Evolutionary conservation across 2,888 invertebrate genomes (phyloP).

Genomic region (Desoria tigrina): DNA sequence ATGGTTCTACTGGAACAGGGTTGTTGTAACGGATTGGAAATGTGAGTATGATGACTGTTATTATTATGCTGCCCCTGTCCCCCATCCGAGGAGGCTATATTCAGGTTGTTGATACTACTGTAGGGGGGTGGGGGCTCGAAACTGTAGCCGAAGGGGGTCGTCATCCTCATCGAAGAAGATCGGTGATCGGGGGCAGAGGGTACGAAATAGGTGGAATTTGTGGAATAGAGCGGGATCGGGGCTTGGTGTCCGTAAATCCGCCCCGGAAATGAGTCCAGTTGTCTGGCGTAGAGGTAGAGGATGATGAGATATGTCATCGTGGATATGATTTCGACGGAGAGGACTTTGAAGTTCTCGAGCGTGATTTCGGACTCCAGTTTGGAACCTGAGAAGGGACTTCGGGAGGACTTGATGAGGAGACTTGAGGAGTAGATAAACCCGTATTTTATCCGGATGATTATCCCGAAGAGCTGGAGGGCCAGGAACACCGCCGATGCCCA

Average conservation of each 20-base stretch:
- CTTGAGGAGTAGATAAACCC: slow-evolving; percentile 28
- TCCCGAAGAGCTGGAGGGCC: slow-evolving; percentile 32
- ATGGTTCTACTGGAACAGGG: background rate
- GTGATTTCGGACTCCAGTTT: slow-evolving; percentile 18
- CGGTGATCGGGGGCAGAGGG: background rate
- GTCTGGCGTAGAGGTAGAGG: slow-evolving; percentile 35
- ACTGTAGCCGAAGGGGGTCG: slow-evolving; percentile 7
- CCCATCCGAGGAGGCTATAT: background rate
- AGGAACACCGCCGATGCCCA: slow-evolving; percentile 36
- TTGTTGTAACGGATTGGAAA: background rate
- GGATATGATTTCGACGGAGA: slow-evolving; percentile 24
- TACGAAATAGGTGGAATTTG: slow-evolving; percentile 8
- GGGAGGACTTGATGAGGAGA: background rate
- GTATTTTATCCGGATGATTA: slow-evolving; percentile 35
- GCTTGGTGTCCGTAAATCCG: slow-evolving; percentile 4
- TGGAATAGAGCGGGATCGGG: slow-evolving; percentile 8
- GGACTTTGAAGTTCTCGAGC: slow-evolving; percentile 17
- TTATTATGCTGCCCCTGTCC: background rate
- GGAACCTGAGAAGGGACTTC: background rate
- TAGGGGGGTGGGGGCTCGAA: slow-evolving; percentile 21
- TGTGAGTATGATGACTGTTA: background rate
- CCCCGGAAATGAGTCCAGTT: slow-evolving; percentile 22
- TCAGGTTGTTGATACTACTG: slow-evolving; percentile 6
- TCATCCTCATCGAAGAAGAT: too few species aligned
- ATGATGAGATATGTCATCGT: slow-evolving; percentile 37